A percentile compares a stretch with the other conserved stretches of the same genome.
Conservation (phyloP, 2,888 invertebrate genomes). For the Pammene fasciana region DNA sequence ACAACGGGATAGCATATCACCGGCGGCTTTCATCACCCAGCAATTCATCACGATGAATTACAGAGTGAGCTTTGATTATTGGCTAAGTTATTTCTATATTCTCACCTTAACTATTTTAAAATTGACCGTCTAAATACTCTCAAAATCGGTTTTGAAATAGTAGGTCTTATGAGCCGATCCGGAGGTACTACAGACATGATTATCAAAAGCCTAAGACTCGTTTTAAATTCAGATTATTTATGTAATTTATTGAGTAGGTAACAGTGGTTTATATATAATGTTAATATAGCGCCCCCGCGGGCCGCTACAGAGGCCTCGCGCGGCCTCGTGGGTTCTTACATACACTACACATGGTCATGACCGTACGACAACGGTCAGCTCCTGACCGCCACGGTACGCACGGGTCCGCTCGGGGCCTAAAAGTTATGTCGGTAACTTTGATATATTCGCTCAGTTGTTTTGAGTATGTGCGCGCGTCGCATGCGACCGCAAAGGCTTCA, state of each 20-base stretch:
- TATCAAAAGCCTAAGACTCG: conserved; percentile 80
- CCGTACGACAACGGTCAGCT: no score
- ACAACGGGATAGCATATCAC: conserved; percentile 71
- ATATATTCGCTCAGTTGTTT: conserved; percentile 56
- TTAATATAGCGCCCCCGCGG: conserved; percentile 60
- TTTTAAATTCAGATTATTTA: conserved; percentile 82
- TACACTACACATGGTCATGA: no score
- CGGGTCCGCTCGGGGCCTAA: conserved; percentile 39
- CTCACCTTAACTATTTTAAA: conserved; percentile 30
- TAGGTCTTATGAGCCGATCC: conserved; percentile 47
- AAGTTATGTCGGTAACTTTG: conserved; percentile 55
- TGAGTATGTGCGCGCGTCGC: conserved; percentile 42
- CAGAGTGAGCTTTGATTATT: conserved; percentile 25
- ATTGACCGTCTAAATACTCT: conserved; percentile 19
- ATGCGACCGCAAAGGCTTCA: background rate
- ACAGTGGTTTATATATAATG: conserved; percentile 62
- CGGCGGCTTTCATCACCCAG: conserved; percentile 28
- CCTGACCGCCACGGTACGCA: background rate
- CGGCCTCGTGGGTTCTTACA: background rate
- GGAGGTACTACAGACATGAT: conserved; percentile 63
- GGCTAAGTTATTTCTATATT: conserved; percentile 29
- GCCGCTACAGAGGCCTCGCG: conserved; percentile 43
- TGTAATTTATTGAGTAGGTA: conserved; percentile 81
- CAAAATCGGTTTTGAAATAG: conserved; percentile 34
- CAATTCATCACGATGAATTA: conserved; percentile 10